Evolutionary conservation across 2,797 vertebrate genomes (phyloP).

Genomic region (Sebastes hopkinsi): DNA sequence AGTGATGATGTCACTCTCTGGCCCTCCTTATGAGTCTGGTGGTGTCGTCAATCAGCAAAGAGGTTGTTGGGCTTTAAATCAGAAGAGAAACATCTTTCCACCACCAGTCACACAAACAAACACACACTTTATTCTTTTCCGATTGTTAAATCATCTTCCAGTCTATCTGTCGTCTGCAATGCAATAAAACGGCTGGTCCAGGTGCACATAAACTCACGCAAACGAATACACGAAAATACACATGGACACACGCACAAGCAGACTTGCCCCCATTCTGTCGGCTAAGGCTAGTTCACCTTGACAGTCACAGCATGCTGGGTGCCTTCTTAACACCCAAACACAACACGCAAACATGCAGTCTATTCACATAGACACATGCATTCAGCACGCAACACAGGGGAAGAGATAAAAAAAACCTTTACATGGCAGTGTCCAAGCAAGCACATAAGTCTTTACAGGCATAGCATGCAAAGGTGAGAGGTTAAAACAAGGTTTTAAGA

Average conservation of each 20-base stretch:
- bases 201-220: slow-evolving; percentile 2
- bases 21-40: slow-evolving; percentile 53
- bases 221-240: not conserved
- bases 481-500: not conserved
- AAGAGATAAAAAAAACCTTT: not conserved
- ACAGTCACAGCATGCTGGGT: slow-evolving; percentile 60
- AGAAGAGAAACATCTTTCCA: slow-evolving; percentile 31
- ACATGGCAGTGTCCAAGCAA: not conserved
- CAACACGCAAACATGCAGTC: not conserved
- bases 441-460: not conserved
- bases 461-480: not conserved
- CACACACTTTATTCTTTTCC: not conserved
- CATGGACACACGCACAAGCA: slow-evolving; percentile 30
- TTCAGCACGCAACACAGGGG: not conserved
- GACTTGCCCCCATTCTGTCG: slow-evolving; percentile 61
- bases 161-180: slow-evolving; percentile 1
- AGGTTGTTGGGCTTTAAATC: slow-evolving; percentile 65
- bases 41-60: slow-evolving; percentile 75
- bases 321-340: slow-evolving; percentile 37
- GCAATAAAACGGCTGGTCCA: slow-evolving; percentile 10
- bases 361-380: slow-evolving; percentile 8
- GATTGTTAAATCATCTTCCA: slow-evolving; percentile 27
- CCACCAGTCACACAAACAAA: slow-evolving; percentile 4
- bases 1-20: slow-evolving; percentile 60
- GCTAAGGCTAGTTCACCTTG: slow-evolving; percentile 57